Conservation (phyloP, 2,797 vertebrate genomes). For the Gobionotothen gibberifrons region DNA sequence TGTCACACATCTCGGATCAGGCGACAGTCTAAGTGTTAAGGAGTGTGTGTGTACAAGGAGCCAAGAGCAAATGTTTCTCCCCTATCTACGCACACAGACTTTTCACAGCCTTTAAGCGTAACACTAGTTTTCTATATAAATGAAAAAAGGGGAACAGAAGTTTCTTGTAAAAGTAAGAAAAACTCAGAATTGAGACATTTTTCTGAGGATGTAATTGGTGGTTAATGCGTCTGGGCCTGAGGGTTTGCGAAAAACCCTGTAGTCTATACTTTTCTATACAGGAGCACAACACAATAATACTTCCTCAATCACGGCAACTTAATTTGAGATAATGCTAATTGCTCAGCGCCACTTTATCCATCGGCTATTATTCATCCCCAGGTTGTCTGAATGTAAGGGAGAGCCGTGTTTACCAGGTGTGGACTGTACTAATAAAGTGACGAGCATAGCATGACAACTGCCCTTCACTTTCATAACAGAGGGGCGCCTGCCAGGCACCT, state of each 20-base stretch:
- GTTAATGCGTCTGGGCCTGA: conserved; percentile 48
- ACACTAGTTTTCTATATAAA: conserved; percentile 20
- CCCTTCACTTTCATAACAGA: conserved; percentile 72
- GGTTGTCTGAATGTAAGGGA: background rate
- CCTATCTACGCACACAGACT: conserved; percentile 19
- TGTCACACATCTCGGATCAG: conserved; percentile 33
- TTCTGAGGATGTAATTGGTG: conserved; percentile 30
- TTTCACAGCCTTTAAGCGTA: conserved; percentile 25
- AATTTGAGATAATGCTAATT: conserved; percentile 31
- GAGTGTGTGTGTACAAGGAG: conserved; percentile 22
- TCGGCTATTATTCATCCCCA: conserved; percentile 9
- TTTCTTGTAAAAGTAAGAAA: background rate
- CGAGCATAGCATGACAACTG: conserved; percentile 54
- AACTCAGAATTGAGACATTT: conserved; percentile 34
- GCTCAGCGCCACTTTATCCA: background rate
- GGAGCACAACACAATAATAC: conserved; percentile 24
- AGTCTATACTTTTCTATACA: conserved; percentile 26
- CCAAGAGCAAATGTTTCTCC: conserved; percentile 20
- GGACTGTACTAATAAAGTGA: conserved; percentile 56
- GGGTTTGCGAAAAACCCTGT: conserved; percentile 32
- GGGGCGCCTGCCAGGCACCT: conserved; percentile 68
- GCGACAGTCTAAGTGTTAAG: conserved; percentile 35
- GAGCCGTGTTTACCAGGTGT: conserved; percentile 60
- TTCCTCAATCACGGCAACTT: background rate
- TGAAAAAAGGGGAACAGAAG: background rate